Percentiles rank a stretch among this genome's conserved stretches.
phyloP scores from a whole-genome alignment of 2,888 invertebrate genomes.

The Clepsis dumicolana region DNA sequence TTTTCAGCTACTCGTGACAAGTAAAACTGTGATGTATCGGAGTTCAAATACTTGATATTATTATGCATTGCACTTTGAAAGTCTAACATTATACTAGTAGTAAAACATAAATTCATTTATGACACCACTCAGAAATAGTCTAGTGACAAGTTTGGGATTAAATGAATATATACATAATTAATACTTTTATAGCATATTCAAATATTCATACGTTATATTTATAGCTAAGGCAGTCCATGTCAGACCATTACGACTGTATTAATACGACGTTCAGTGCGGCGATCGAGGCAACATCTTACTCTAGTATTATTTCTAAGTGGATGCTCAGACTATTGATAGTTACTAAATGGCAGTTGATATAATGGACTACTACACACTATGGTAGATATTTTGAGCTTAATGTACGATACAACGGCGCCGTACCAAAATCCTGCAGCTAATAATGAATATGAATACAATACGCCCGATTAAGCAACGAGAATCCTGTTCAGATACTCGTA shows the following conservation, averaged over 20 bases:
- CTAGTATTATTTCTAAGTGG: constrained; percentile 30
- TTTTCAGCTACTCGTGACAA: constrained; percentile 29
- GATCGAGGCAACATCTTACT: constrained; percentile 9
- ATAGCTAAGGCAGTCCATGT: not conserved
- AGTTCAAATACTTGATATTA: constrained; percentile 27
- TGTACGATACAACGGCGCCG: not conserved
- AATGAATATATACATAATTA: not conserved
- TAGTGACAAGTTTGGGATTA: constrained; percentile 8
- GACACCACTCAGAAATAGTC: constrained; percentile 22
- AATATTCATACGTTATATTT: constrained; percentile 1
- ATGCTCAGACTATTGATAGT: constrained; percentile 35
- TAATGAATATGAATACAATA: not conserved
- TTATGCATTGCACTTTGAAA: constrained; percentile 29
- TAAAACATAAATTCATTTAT: constrained; percentile 17
- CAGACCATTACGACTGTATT: not conserved
- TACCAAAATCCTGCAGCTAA: constrained; percentile 5
- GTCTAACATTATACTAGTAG: constrained; percentile 30
- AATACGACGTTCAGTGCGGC: constrained; percentile 3
- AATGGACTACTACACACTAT: constrained; percentile 34
- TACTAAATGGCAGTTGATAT: constrained; percentile 32
- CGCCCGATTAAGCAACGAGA: not conserved
- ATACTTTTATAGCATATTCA: constrained; percentile 1
- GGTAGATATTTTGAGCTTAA: constrained; percentile 40
- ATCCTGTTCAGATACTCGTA: not conserved
- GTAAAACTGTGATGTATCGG: constrained; percentile 30